Percentiles rank a stretch among this genome's conserved stretches.
Evolutionary conservation across 2,888 invertebrate genomes (phyloP).

Genomic region (Mesorhabditis spiculigera): DNA sequence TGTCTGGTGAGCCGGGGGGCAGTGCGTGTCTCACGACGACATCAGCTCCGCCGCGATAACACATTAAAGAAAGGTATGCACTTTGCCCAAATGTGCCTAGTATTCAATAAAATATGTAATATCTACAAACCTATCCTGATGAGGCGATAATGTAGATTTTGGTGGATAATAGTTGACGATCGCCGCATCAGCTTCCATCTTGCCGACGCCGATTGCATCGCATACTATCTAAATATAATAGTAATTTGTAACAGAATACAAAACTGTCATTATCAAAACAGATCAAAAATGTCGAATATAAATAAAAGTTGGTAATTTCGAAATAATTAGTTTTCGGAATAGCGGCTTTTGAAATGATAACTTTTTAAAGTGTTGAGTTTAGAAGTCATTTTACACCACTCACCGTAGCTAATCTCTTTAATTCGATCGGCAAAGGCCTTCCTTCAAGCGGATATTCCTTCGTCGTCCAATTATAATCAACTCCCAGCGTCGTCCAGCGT

Average conservation of each 20-base stretch:
- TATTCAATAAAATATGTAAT: slow-evolving; percentile 81
- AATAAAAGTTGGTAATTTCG: not conserved
- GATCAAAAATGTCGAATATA: not conserved
- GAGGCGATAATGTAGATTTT: slow-evolving; percentile 85
- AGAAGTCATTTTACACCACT: not conserved
- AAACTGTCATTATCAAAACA: no score
- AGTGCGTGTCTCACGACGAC: not conserved
- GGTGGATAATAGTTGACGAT: slow-evolving; percentile 93
- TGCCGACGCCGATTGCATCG: slow-evolving; percentile 50
- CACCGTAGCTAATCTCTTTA: slow-evolving; percentile 26
- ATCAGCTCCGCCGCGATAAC: not conserved
- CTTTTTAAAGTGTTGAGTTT: not conserved
- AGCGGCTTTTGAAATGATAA: no score
- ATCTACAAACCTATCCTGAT: slow-evolving; percentile 70
- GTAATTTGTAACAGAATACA: not conserved
- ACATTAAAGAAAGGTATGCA: not conserved
- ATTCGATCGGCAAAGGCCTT: slow-evolving; percentile 48
- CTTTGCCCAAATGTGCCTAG: slow-evolving; percentile 79
- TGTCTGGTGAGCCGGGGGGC: no score
- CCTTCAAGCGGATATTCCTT: slow-evolving; percentile 68
- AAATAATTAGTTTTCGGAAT: no score
- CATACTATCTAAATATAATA: slow-evolving; percentile 64
- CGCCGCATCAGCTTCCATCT: slow-evolving; percentile 81
- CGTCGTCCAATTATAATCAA: slow-evolving; percentile 95
- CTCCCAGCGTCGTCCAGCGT: slow-evolving; percentile 92